Conservation (phyloP, 2,113 vertebrate species). For the Gopherus evgoodei region DNA sequence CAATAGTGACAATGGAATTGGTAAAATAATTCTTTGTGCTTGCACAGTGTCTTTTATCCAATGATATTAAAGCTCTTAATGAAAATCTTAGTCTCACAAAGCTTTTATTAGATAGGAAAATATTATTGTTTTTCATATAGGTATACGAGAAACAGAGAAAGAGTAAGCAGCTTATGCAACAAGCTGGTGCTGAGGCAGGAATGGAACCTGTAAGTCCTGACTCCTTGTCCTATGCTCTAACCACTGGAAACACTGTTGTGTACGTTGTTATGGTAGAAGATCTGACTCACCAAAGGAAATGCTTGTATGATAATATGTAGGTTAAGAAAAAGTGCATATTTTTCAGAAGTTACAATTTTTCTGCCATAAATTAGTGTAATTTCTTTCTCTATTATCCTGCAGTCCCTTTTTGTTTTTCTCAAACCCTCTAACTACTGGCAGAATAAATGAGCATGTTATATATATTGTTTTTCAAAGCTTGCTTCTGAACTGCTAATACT, state of each 20-base stretch:
- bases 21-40: background rate
- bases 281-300: background rate
- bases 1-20: fast-evolving
- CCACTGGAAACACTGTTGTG: background rate
- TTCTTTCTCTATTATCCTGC: background rate
- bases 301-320: background rate
- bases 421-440: background rate
- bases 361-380: background rate
- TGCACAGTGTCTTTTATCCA: background rate
- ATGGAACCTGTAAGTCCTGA: background rate
- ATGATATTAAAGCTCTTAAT: background rate
- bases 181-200: background rate
- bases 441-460: background rate
- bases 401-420: background rate
- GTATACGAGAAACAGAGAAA: background rate
- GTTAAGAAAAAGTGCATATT: background rate
- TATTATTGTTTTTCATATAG: background rate
- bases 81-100: background rate
- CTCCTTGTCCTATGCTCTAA: background rate
- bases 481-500: background rate
- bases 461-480: background rate
- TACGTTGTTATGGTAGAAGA: background rate
- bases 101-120: background rate
- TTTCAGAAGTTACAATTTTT: background rate
- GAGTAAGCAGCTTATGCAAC: background rate